Evolutionary conservation across 2,888 invertebrate genomes (phyloP), one percentile per base, ranked within the genome.

Genomic region (Hanleya hanleyi): DNA sequence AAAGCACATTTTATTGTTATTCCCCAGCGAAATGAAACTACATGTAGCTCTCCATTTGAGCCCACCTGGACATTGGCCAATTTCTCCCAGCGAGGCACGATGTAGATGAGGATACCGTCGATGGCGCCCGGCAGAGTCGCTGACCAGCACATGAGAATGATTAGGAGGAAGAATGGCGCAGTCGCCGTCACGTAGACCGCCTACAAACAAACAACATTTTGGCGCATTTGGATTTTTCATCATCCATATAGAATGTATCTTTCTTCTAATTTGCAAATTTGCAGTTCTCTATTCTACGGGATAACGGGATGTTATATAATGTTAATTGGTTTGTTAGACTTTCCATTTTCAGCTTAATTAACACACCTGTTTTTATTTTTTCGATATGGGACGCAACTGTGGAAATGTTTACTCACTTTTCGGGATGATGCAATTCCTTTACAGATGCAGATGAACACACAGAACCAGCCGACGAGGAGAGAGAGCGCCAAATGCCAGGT

Each of bases 151-250:
- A 57, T 22, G 12, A 57, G 57, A 2, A 29, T 2, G 1, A 57
- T 7, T 12, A 57, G 32, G 22, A 57, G 32, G 12, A 57, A 3
- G 26, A 32, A 22, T 15, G 57, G 57, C 22, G 29, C 32, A 15
- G 57, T 57, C 22, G 57, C 57, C 57, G 57, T 57, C 57, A 57
- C 22, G 32, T 57, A 57, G 15, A 57, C 57, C 15, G 57, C 57
- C 57, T 57, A 32, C 18, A n/a, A n/a, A n/a, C n/a, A n/a, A n/a
- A n/a, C n/a, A n/a, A n/a, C n/a, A n/a, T n/a, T n/a, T n/a, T n/a
- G n/a, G n/a, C n/a, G n/a, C n/a, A n/a, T n/a, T n/a, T n/a, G n/a
- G n/a, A n/a, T n/a, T n/a, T n/a, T n/a, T n/a, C n/a, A n/a, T n/a
- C n/a, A n/a, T n/a, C n/a, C n/a, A n/a, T n/a, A n/a, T n/a, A n/a